Percentiles rank a stretch among this genome's conserved stretches.
These are phyloP conservation scores for Triops longicaudatus DNA, from an alignment of 1,140 invertebrate species.

Conservation along the genomic window DNA sequence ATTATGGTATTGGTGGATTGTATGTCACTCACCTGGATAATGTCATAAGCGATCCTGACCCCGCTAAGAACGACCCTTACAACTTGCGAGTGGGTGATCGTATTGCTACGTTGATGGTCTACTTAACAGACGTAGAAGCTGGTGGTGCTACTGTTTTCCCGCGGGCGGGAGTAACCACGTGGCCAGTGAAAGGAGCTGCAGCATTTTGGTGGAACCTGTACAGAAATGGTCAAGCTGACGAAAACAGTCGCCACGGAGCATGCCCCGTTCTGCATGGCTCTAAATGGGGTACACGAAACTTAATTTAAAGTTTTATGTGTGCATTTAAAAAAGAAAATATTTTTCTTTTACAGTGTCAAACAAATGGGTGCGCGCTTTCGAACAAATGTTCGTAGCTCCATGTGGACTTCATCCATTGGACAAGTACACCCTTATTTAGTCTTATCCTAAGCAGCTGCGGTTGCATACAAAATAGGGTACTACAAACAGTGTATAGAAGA, in stretches of 20 bases:
- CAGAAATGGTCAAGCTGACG: conserved; percentile 40
- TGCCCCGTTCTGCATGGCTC: conserved; percentile 45
- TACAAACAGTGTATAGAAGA: background rate
- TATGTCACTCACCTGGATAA: conserved; percentile 58
- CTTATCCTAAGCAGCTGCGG: background rate
- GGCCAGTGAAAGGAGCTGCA: conserved; percentile 40
- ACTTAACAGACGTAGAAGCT: conserved; percentile 43
- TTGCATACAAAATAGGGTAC: background rate
- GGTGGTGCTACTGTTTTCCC: conserved; percentile 45
- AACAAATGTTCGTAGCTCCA: conserved; percentile 34
- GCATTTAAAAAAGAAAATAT: no score
- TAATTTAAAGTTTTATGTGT: conserved; percentile 23
- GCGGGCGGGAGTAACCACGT: conserved; percentile 38
- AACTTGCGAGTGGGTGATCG: conserved; percentile 44
- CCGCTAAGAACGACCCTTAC: conserved; percentile 34
- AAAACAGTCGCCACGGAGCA: conserved; percentile 44
- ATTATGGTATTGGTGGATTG: conserved; percentile 57
- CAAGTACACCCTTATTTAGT: conserved; percentile 28
- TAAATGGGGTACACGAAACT: conserved; percentile 42
- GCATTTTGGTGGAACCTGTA: conserved; percentile 48
- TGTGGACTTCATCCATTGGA: conserved; percentile 36
- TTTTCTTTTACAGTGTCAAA: conserved; percentile 34
- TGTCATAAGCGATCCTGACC: conserved; percentile 38
- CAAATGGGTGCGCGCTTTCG: conserved; percentile 38
- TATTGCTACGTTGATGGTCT: conserved; percentile 49